Conservation (phyloP, 1,140 invertebrate genomes). For the Drosophila rufa region DNA sequence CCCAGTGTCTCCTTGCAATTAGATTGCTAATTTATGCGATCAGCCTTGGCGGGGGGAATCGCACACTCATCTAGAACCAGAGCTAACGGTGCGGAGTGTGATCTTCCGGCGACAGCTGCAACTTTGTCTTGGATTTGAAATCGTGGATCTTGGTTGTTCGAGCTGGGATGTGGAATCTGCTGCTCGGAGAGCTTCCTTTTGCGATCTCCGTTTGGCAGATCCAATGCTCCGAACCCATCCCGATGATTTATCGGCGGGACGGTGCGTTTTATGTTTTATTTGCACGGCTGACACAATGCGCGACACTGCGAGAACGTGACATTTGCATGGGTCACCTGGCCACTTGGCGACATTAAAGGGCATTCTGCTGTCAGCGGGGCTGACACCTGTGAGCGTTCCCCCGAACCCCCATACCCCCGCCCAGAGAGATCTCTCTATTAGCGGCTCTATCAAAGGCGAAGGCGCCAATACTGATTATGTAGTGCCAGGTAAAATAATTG, state of each 20-base stretch:
- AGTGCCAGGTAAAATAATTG: constrained; percentile 31
- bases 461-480: constrained; percentile 57
- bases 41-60: constrained; percentile 17
- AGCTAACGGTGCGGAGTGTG: constrained; percentile 33
- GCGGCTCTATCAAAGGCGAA: constrained; percentile 56
- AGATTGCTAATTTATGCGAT: constrained; percentile 81
- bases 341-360: constrained; percentile 77
- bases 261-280: constrained; percentile 81
- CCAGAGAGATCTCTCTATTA: constrained; percentile 48
- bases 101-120: constrained; percentile 50
- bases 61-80: constrained; percentile 3
- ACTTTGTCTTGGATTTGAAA: constrained; percentile 17
- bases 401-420: background rate
- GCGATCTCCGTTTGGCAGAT: constrained; percentile 26
- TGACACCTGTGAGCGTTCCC: constrained; percentile 69
- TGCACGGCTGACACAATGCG: constrained; percentile 69
- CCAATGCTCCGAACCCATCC: constrained; percentile 36
- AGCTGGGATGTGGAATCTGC: constrained; percentile 3
- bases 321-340: constrained; percentile 71
- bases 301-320: constrained; percentile 58
- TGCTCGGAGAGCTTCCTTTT: constrained; percentile 1
- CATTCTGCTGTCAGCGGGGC: constrained; percentile 74
- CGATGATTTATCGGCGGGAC: constrained; percentile 74
- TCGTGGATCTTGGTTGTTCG: background rate
- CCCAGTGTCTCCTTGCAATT: constrained; percentile 51